Evolutionary conservation across 2,113 vertebrate genomes (phyloP).

Genomic region (Speoplatyrhinus poulsoni): DNA sequence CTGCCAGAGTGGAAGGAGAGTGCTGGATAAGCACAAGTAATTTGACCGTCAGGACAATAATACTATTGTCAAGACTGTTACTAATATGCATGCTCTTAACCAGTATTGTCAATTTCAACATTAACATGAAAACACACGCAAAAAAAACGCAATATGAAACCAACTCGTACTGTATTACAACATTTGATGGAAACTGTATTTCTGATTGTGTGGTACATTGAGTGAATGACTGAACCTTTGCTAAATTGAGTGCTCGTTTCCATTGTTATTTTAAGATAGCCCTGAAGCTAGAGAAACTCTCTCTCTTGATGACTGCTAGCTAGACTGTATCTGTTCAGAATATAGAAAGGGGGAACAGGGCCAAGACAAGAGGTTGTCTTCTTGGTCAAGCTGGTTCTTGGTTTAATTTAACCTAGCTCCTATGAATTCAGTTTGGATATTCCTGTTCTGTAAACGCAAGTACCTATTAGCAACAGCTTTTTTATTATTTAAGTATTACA

Average conservation of each 20-base stretch:
- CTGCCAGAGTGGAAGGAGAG: background rate
- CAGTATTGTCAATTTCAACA: too few species aligned
- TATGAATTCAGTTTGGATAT: background rate
- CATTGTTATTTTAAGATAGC: constrained; percentile 1
- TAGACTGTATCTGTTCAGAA: background rate
- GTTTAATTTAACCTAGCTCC: background rate
- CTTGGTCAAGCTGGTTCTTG: background rate
- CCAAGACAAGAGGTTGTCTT: too few species aligned
- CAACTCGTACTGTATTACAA: too few species aligned
- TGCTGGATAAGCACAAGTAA: background rate
- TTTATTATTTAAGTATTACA: too few species aligned
- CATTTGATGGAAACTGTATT: background rate
- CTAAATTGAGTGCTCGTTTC: background rate
- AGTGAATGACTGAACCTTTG: background rate
- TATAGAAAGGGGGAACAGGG: constrained; percentile 3
- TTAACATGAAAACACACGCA: too few species aligned
- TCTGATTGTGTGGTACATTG: background rate
- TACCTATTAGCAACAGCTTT: background rate
- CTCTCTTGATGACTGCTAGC: too few species aligned
- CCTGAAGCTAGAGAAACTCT: constrained; percentile 4
- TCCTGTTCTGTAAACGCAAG: background rate
- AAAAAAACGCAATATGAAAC: too few species aligned
- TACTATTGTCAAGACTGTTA: constrained; percentile 9
- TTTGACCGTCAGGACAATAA: constrained; percentile 13
- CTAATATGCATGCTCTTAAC: background rate